Percentiles rank a stretch among this genome's conserved stretches.
phyloP scores from a whole-genome alignment of 2,113 vertebrate genomes.

The Megaceryle maxima region DNA sequence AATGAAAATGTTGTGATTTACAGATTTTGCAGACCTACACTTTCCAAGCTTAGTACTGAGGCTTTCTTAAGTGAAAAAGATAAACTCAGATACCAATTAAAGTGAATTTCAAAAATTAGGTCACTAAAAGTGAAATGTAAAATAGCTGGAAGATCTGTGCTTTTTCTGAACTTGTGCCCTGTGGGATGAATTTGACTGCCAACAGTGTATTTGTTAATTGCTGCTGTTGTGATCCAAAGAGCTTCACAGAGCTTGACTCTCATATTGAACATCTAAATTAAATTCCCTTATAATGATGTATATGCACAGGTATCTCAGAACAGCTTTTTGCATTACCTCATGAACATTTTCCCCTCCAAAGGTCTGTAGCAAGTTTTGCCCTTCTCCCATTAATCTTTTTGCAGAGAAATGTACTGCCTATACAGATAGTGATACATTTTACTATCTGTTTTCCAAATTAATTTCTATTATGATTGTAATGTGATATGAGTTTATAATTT shows the following conservation, averaged over 20 bases:
- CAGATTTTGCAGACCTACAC: slow-evolving; percentile 4
- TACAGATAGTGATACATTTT: not conserved
- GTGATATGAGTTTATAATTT: not conserved
- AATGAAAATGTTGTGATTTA: not conserved
- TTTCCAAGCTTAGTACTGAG: slow-evolving; percentile 7
- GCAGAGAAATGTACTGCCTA: not conserved
- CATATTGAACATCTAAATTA: slow-evolving; percentile 48
- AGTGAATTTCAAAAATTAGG: not conserved
- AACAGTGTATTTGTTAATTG: slow-evolving; percentile 59
- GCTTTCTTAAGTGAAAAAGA: not conserved
- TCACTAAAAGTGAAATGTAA: not conserved
- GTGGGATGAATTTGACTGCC: slow-evolving; percentile 23
- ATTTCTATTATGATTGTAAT: not conserved
- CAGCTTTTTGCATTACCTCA: not conserved
- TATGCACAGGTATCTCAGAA: not conserved
- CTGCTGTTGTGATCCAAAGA: slow-evolving; percentile 39
- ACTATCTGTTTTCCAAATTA: not conserved
- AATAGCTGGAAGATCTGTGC: not conserved
- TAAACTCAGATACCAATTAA: not conserved
- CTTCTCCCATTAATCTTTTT: not conserved
- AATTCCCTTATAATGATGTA: slow-evolving; percentile 6
- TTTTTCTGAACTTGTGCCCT: slow-evolving; percentile 9
- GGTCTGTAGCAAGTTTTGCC: not conserved
- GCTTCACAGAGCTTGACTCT: slow-evolving; percentile 38
- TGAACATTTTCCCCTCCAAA: not conserved